Evolutionary conservation across 2,888 invertebrate genomes (phyloP).

Genomic region (Agelastica alni): DNA sequence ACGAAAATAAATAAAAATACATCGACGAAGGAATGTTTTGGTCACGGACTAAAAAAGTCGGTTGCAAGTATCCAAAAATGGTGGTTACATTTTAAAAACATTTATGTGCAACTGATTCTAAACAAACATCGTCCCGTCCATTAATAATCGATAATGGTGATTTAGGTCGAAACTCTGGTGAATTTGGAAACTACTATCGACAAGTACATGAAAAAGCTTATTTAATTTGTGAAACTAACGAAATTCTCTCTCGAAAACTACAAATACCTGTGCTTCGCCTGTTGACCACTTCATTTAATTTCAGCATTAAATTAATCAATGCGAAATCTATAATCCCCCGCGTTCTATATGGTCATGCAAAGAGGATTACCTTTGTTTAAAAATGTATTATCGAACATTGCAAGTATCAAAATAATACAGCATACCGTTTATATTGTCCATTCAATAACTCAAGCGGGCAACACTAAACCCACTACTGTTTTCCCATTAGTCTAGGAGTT

Average conservation of each 20-base stretch:
- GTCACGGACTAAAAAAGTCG: no score
- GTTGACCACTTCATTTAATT: conserved; percentile 30
- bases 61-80: no score
- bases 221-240: conserved; percentile 9
- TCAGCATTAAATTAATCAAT: conserved; percentile 32
- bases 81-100: no score
- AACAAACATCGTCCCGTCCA: no score
- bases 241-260: conserved; percentile 4
- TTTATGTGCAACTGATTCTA: no score
- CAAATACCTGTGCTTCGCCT: conserved; percentile 3
- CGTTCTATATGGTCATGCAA: conserved; percentile 28
- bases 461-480: no score
- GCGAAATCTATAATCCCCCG: conserved; percentile 25
- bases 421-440: conserved; percentile 14
- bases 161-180: no score
- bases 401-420: conserved; percentile 26
- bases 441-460: conserved; percentile 23
- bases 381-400: conserved; percentile 32
- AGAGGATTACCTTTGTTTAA: conserved; percentile 31
- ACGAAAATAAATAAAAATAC: no score
- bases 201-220: neutral
- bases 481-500: no score
- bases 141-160: no score
- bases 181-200: neutral
- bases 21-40: no score